Conservation (phyloP, 2,797 vertebrate species). For the Pempheris klunzingeri region DNA sequence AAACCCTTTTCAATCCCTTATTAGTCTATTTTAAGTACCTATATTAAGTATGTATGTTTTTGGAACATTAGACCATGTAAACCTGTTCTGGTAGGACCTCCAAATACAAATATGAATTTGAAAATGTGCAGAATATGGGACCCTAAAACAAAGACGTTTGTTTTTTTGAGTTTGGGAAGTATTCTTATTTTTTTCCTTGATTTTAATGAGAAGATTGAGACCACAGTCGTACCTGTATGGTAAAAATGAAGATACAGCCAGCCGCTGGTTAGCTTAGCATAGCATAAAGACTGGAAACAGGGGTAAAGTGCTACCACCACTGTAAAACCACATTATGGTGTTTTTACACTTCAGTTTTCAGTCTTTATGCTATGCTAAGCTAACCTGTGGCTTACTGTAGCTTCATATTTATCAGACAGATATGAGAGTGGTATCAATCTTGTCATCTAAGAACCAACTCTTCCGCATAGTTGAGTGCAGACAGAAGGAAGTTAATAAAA, state of each 20-base stretch:
- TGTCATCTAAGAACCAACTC: background rate
- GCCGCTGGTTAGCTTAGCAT: background rate
- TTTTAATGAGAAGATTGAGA: background rate
- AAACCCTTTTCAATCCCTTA: too few relatives aligned
- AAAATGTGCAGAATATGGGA: too few relatives aligned
- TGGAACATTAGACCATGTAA: too few relatives aligned
- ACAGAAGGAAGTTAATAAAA: constrained; percentile 6
- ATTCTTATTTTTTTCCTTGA: background rate
- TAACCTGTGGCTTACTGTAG: background rate
- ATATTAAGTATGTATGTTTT: too few relatives aligned
- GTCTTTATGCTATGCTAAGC: background rate
- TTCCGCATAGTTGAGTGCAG: constrained; percentile 3
- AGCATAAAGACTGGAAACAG: background rate
- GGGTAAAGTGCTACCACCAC: too few relatives aligned
- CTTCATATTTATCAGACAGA: background rate
- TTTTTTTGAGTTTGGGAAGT: background rate
- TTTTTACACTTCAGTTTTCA: background rate
- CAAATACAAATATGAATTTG: too few relatives aligned
- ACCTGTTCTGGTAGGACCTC: too few relatives aligned
- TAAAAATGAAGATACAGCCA: background rate
- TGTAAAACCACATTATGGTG: background rate
- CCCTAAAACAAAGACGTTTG: too few relatives aligned
- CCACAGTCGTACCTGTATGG: background rate
- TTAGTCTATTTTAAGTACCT: too few relatives aligned
- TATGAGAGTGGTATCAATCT: too few relatives aligned